Evolutionary conservation across 2,797 vertebrate genomes (phyloP).

Genomic region (Sebastolobus altivelis): DNA sequence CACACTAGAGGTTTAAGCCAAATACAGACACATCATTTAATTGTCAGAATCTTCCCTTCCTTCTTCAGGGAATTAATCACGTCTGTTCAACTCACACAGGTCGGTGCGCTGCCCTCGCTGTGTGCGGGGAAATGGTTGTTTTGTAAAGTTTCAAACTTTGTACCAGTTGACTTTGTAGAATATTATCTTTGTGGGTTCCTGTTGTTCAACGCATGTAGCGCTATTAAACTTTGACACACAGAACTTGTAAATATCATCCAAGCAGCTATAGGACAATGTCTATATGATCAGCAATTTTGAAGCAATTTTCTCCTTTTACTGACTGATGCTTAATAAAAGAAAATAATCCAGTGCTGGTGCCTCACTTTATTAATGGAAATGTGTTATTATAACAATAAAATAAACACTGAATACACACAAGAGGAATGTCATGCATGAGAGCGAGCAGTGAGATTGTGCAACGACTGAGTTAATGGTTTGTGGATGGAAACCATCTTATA

Average conservation of each 20-base stretch:
- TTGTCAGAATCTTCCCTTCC: constrained; percentile 28
- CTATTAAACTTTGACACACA: constrained; percentile 63
- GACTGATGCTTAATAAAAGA: constrained; percentile 82
- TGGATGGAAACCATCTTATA: not conserved
- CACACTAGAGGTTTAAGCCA: constrained; percentile 59
- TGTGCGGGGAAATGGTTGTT: constrained; percentile 61
- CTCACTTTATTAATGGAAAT: constrained; percentile 24
- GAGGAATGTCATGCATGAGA: not conserved
- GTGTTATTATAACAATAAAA: not conserved
- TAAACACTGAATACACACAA: not conserved
- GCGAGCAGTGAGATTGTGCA: not conserved
- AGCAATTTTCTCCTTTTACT: constrained; percentile 69
- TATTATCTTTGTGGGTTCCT: constrained; percentile 66
- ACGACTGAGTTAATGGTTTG: not conserved
- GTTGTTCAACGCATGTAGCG: constrained; percentile 77
- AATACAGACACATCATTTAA: constrained; percentile 32
- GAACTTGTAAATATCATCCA: constrained; percentile 71
- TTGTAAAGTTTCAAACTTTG: constrained; percentile 78
- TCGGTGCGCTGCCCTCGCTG: constrained; percentile 49
- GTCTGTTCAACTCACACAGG: constrained; percentile 36
- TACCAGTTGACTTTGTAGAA: constrained; percentile 73
- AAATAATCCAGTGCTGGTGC: constrained; percentile 34
- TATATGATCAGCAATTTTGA: constrained; percentile 68
- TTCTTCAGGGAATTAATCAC: constrained; percentile 53
- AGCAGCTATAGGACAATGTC: constrained; percentile 70